These are phyloP conservation scores for Passerina amoena DNA, from an alignment of 2,113 vertebrate species.

Conservation along the genomic window DNA sequence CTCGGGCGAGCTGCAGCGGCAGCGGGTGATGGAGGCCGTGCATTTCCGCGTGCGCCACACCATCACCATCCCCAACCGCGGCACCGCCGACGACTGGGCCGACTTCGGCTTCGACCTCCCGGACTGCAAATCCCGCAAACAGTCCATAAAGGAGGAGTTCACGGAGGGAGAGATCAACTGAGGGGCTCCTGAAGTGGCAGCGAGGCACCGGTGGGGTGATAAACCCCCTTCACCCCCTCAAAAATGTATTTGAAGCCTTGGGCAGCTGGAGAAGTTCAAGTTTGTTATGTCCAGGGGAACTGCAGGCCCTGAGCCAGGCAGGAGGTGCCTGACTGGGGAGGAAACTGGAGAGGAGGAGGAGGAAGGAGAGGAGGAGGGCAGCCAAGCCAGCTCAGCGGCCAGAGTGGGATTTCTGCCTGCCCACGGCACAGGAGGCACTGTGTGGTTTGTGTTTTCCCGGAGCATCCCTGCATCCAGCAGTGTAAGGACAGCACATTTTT, in stretches of 20 bases:
- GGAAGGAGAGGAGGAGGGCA: not conserved
- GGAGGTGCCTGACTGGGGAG: not conserved
- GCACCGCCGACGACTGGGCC: conserved; percentile 86
- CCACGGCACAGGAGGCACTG: not conserved
- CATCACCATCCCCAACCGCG: conserved; percentile 95
- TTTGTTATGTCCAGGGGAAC: not conserved
- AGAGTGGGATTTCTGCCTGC: not conserved
- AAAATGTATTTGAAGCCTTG: not conserved
- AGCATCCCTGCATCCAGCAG: fast-evolving
- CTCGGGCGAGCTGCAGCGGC: conserved; percentile 90
- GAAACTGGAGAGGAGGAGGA: not conserved
- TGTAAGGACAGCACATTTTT: fast-evolving
- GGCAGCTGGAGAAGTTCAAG: not conserved
- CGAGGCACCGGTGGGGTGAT: fast-evolving
- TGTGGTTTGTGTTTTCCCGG: not conserved
- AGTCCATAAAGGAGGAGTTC: conserved; percentile 95
- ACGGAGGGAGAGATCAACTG: conserved; percentile 88
- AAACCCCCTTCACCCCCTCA: fast-evolving
- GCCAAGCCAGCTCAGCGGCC: not conserved
- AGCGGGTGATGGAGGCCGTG: conserved; percentile 98
- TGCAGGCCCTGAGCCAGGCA: not conserved
- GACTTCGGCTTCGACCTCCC: conserved; percentile 99
- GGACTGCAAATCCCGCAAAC: conserved; percentile 90
- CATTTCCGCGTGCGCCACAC: conserved; percentile 98
- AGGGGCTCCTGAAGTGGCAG: not conserved